Evolutionary conservation across 2,888 invertebrate species (phyloP), one percentile per base, ranked within the genome.

Genomic region (Drosophila koepferae): DNA sequence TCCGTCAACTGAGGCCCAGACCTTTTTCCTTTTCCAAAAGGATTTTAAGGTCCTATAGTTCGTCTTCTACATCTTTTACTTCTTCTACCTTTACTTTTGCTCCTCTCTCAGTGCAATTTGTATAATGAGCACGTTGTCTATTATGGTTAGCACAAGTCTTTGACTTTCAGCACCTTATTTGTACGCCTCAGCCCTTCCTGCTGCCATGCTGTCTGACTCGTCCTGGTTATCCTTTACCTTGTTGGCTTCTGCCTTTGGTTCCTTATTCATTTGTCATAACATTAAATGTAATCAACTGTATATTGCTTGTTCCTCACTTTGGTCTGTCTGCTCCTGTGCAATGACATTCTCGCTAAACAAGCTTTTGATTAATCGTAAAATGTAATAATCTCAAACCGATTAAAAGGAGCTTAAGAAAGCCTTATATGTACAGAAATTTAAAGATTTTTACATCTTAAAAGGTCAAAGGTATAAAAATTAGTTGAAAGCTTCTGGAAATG

Each of bases 111-210:
- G 65, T 72, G 88, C 86, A 86, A 86, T 86, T 86, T 86, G 88
- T 86, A 86, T 90, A 86, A 86, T 86, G 90, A 86, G 86, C 90
- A 77, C 77, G 77, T 67, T 75, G 72, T 81, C 83, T 83, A 78
- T 81, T 81, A 74, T 81, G 78, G 64, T 80, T 86, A 67, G 72
- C 72, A 65, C 71, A 72, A 77, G 72, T 74, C 75, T 88, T 88
- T 86, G 86, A 86, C 86, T 86, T 90, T 90, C 86, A 90, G 73
- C 86, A 86, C 86, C 86, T 90, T 74, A 71, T 84, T 85, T 84
- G 80, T 77, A 20, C 61, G 44, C 44, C 56, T 5, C 59, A 61
- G 41, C 48, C 43, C 43, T 12, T 31, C 31, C 18, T 46, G 53
- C 36, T 18, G 51, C 54, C 18, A 18, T 48, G 48, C 36, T 51